Percentiles rank a stretch among this genome's conserved stretches.
phyloP scores from a whole-genome alignment of 2,888 invertebrate species.

The Drosophila kambysellisi region DNA sequence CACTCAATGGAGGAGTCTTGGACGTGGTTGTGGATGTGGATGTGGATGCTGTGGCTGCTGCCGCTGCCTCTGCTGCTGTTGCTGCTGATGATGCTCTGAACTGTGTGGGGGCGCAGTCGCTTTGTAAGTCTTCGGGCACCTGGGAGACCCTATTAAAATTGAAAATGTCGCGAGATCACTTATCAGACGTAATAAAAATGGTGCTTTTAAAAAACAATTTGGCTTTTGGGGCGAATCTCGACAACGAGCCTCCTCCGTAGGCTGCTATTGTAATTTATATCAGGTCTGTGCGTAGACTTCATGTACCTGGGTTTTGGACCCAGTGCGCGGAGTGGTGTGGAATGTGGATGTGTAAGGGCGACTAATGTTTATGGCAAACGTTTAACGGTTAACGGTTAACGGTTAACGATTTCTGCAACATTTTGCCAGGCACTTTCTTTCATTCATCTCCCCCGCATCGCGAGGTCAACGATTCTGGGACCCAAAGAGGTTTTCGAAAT shows the following conservation, averaged over 20 bases:
- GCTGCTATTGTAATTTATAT: slow-evolving; percentile 74
- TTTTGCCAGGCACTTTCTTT: slow-evolving; percentile 41
- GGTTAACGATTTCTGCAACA: slow-evolving; percentile 52
- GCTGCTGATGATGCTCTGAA: slow-evolving; percentile 6
- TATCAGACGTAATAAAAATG: slow-evolving; percentile 82
- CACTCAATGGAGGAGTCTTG: slow-evolving; percentile 24
- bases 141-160: slow-evolving; percentile 80
- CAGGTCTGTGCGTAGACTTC: slow-evolving; percentile 56
- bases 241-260: slow-evolving; percentile 41
- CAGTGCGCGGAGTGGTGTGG: background rate
- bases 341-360: slow-evolving; percentile 33
- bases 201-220: slow-evolving; percentile 83
- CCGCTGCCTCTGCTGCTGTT: slow-evolving; percentile 27
- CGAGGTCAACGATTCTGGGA: slow-evolving; percentile 33
- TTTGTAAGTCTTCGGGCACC: slow-evolving; percentile 42
- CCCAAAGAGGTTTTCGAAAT: slow-evolving; percentile 16
- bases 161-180: slow-evolving; percentile 82
- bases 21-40: slow-evolving; percentile 5
- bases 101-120: slow-evolving; percentile 54
- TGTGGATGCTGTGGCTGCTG: background rate
- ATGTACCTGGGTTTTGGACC: background rate
- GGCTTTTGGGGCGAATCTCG: slow-evolving; percentile 69
- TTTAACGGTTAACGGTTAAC: slow-evolving; percentile 50
- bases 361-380: slow-evolving; percentile 49
- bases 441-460: slow-evolving; percentile 14